These are phyloP conservation scores for Pseudolaguvia tuberculata DNA, from an alignment of 2,113 vertebrate species.

Conservation along the genomic window DNA sequence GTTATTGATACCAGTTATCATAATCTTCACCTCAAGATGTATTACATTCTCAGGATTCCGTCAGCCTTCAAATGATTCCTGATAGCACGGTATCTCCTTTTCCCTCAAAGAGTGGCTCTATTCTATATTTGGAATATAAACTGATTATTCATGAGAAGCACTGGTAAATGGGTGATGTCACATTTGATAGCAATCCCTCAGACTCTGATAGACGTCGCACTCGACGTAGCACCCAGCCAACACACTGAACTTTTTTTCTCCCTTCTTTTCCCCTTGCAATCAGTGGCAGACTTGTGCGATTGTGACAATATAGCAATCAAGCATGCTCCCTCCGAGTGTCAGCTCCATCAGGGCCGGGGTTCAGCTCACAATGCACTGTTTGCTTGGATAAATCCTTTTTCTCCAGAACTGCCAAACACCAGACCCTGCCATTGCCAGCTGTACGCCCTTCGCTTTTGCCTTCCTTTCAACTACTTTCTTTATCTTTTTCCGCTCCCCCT, in stretches of 20 bases:
- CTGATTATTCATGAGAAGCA: slow-evolving; percentile 50
- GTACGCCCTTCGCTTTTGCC: slow-evolving; percentile 49
- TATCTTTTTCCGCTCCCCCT: slow-evolving; percentile 54
- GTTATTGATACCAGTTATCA: slow-evolving; percentile 16
- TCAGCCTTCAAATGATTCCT: slow-evolving; percentile 4
- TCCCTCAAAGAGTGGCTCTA: slow-evolving; percentile 5
- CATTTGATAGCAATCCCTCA: slow-evolving; percentile 64
- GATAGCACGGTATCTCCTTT: slow-evolving; percentile 9
- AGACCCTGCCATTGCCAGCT: slow-evolving; percentile 66
- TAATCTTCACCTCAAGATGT: slow-evolving; percentile 10
- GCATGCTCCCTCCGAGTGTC: slow-evolving; percentile 46
- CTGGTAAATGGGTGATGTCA: slow-evolving; percentile 49
- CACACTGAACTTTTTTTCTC: slow-evolving; percentile 54
- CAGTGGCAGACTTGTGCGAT: slow-evolving; percentile 57
- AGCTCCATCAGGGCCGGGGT: slow-evolving; percentile 55
- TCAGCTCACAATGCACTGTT: slow-evolving; percentile 59
- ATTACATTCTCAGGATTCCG: neutral
- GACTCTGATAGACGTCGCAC: slow-evolving; percentile 57
- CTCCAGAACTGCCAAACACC: slow-evolving; percentile 65
- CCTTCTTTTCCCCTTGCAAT: slow-evolving; percentile 58
- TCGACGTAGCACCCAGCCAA: slow-evolving; percentile 62
- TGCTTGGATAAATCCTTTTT: slow-evolving; percentile 63
- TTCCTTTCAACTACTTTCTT: neutral
- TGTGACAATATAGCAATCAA: slow-evolving; percentile 65
- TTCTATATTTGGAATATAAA: slow-evolving; percentile 36